A percentile compares a stretch with the other conserved stretches of the same genome.
These are phyloP conservation scores for Eurystomus glaucurus DNA, from an alignment of 2,797 vertebrate genomes.

Conservation along the genomic window DNA sequence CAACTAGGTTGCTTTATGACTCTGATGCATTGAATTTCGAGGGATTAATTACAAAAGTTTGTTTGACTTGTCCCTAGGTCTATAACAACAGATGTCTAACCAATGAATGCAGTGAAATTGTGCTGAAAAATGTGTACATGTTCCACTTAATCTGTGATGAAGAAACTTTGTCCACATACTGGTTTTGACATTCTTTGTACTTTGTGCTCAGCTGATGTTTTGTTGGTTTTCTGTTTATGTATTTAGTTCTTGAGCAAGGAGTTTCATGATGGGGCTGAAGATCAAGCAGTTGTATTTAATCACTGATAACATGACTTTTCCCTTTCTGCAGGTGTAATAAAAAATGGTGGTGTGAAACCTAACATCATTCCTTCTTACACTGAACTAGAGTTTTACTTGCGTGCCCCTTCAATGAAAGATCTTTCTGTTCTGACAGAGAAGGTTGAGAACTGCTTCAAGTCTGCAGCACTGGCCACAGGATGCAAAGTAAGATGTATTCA, in stretches of 20 bases:
- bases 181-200: background rate
- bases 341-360: conserved; percentile 90
- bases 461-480: conserved; percentile 90
- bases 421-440: conserved; percentile 87
- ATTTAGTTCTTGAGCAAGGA: background rate
- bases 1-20: background rate
- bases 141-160: background rate
- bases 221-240: background rate
- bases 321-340: conserved; percentile 89
- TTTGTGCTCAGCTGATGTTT: background rate
- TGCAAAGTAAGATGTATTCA: conserved; percentile 86
- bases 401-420: conserved; percentile 86
- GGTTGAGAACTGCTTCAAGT: conserved; percentile 90
- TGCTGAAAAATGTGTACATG: background rate
- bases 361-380: conserved; percentile 92
- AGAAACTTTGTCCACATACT: background rate
- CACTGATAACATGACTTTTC: conserved; percentile 23
- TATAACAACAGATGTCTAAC: background rate
- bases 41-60: background rate
- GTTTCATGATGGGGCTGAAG: background rate
- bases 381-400: conserved; percentile 89
- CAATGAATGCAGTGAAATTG: background rate
- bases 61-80: background rate
- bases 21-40: background rate
- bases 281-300: background rate